Evolutionary conservation across 2,113 vertebrate genomes (phyloP).

Genomic region (Mellivora capensis): DNA sequence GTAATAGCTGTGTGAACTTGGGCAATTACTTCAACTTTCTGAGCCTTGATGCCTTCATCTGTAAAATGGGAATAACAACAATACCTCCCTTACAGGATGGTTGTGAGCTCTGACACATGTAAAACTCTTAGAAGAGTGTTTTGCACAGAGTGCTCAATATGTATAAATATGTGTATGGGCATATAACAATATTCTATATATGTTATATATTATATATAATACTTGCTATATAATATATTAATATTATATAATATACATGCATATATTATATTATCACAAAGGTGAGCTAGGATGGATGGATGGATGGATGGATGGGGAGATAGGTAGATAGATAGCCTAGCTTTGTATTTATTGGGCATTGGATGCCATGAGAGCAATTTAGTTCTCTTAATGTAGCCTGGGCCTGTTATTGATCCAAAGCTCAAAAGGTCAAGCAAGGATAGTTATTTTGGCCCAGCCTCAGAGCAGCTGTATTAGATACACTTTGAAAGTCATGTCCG

Average conservation of each 20-base stretch:
- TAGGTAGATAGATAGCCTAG: not conserved
- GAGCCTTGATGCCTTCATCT: slow-evolving; percentile 12
- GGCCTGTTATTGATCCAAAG: slow-evolving; percentile 42
- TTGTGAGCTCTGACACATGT: not conserved
- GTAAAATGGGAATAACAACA: not conserved
- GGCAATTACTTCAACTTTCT: not conserved
- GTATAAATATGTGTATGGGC: too few relatives aligned
- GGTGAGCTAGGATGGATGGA: not conserved
- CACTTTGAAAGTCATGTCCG: not conserved
- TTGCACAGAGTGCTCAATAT: not conserved
- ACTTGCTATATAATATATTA: too few relatives aligned
- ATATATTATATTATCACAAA: not conserved
- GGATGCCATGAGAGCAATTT: not conserved
- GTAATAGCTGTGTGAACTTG: not conserved
- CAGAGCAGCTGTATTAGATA: slow-evolving; percentile 15
- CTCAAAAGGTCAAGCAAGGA: slow-evolving; percentile 44
- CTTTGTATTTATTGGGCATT: not conserved
- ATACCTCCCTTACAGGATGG: not conserved
- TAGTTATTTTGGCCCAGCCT: slow-evolving; percentile 17
- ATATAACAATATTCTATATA: not conserved
- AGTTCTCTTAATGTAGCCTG: not conserved
- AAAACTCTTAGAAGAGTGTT: not conserved
- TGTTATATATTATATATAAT: too few relatives aligned
- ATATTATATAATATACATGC: too few relatives aligned
- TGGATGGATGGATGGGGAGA: not conserved